phyloP scores from a whole-genome alignment of 2,888 invertebrate species.

The Plebejus argus region DNA sequence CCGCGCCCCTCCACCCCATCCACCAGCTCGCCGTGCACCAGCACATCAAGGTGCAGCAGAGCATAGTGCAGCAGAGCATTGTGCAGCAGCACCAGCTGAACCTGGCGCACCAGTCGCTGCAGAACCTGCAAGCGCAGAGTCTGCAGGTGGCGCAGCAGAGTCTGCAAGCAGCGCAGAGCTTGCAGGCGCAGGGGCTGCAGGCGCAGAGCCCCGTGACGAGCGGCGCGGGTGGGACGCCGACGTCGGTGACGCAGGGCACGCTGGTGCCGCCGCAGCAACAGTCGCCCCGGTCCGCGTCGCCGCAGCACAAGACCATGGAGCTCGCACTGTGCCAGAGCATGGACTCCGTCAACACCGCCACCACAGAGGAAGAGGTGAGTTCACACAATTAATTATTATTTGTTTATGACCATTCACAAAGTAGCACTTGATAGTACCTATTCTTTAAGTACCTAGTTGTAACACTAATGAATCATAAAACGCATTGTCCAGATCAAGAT shows the following conservation, averaged over 20 bases:
- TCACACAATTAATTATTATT: not conserved
- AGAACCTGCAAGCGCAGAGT: conserved; percentile 59
- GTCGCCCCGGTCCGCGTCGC: conserved; percentile 67
- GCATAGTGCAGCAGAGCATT: conserved; percentile 75
- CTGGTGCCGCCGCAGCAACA: conserved; percentile 75
- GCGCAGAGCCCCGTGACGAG: conserved; percentile 53
- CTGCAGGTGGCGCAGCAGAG: conserved; percentile 53
- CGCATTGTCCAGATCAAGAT: not conserved
- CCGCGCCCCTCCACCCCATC: conserved; percentile 68
- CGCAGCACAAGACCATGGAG: conserved; percentile 78
- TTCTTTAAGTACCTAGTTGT: no score
- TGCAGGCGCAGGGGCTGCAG: conserved; percentile 57
- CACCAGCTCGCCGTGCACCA: conserved; percentile 75
- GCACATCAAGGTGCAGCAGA: conserved; percentile 75
- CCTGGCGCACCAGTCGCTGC: conserved; percentile 73
- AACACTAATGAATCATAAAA: not conserved
- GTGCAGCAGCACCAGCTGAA: conserved; percentile 76
- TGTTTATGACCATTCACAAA: not conserved
- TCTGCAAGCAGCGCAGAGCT: conserved; percentile 60
- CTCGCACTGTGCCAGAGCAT: conserved; percentile 96
- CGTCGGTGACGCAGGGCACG: conserved; percentile 66
- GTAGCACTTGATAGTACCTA: not conserved
- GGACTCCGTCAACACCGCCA: conserved; percentile 97
- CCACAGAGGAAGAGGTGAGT: conserved; percentile 98
- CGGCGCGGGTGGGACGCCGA: conserved; percentile 61